These are phyloP conservation scores for Vanessa cardui DNA, from an alignment of 2,888 invertebrate species.

Conservation along the genomic window DNA sequence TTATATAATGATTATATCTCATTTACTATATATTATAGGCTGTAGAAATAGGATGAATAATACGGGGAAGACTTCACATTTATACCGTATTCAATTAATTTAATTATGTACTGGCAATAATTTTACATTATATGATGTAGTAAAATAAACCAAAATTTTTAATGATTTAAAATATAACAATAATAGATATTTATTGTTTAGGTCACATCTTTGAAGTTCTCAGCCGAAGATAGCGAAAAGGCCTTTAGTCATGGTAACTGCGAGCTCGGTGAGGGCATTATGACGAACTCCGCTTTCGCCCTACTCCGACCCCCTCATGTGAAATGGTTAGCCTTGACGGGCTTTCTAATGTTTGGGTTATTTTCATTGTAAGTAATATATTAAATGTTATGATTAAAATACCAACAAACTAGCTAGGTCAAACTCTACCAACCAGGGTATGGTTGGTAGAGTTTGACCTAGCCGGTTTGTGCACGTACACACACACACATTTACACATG, in stretches of 20 bases:
- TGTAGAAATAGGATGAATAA: too few relatives aligned
- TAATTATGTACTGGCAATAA: too few relatives aligned
- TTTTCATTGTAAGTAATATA: slow-evolving; percentile 64
- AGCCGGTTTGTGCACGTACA: too few relatives aligned
- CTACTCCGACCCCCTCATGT: slow-evolving; percentile 66
- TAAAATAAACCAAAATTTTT: too few relatives aligned
- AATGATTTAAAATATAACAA: background rate
- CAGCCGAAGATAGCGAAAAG: slow-evolving; percentile 41
- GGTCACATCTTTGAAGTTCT: slow-evolving; percentile 61
- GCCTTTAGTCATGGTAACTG: slow-evolving; percentile 40
- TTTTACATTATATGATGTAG: too few relatives aligned
- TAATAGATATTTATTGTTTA: slow-evolving; percentile 35
- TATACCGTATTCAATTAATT: too few relatives aligned
- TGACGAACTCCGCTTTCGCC: slow-evolving; percentile 47
- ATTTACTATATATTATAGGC: background rate
- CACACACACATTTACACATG: too few relatives aligned
- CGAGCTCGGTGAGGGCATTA: slow-evolving; percentile 25
- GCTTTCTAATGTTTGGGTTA: slow-evolving; percentile 72
- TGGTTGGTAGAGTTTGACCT: too few relatives aligned
- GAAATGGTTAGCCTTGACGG: slow-evolving; percentile 66
- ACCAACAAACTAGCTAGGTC: too few relatives aligned
- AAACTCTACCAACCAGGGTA: too few relatives aligned
- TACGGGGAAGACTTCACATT: too few relatives aligned
- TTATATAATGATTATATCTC: background rate
- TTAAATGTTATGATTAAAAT: too few relatives aligned